Evolutionary conservation across 2,113 vertebrate genomes (phyloP).

Genomic region (Clupea harengus): DNA sequence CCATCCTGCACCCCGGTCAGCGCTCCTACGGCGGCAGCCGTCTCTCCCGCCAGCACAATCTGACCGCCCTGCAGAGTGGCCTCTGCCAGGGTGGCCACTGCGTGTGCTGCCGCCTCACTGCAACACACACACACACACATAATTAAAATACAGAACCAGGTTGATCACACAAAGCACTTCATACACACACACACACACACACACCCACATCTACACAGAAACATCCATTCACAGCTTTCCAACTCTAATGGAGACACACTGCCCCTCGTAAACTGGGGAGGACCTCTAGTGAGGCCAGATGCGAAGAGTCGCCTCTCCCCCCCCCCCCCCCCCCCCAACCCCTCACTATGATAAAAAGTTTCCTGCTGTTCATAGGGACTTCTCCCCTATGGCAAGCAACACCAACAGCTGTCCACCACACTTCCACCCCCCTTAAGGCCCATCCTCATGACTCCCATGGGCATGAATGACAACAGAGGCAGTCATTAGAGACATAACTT

Average conservation of each 20-base stretch:
- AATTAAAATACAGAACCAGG: background rate
- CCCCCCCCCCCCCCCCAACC: background rate
- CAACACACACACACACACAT: slow-evolving; percentile 40
- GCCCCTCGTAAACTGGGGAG: background rate
- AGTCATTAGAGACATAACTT: background rate
- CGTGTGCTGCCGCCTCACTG: slow-evolving; percentile 96
- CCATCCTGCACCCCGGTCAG: slow-evolving; percentile 92
- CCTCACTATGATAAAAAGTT: background rate
- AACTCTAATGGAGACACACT: background rate
- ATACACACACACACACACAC: slow-evolving; percentile 15
- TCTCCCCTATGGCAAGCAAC: background rate
- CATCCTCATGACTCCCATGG: background rate
- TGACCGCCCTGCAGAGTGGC: slow-evolving; percentile 92
- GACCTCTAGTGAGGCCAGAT: background rate
- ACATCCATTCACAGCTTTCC: background rate
- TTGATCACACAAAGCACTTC: background rate
- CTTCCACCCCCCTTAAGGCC: background rate
- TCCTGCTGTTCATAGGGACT: background rate
- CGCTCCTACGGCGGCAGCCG: slow-evolving; percentile 93
- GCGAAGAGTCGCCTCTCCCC: background rate
- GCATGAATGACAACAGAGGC: background rate
- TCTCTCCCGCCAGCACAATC: slow-evolving; percentile 94
- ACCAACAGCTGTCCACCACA: background rate
- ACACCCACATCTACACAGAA: background rate
- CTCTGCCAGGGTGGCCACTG: slow-evolving; percentile 93